Evolutionary conservation across 2,113 vertebrate species (phyloP).

Genomic region (Garra rufa): DNA sequence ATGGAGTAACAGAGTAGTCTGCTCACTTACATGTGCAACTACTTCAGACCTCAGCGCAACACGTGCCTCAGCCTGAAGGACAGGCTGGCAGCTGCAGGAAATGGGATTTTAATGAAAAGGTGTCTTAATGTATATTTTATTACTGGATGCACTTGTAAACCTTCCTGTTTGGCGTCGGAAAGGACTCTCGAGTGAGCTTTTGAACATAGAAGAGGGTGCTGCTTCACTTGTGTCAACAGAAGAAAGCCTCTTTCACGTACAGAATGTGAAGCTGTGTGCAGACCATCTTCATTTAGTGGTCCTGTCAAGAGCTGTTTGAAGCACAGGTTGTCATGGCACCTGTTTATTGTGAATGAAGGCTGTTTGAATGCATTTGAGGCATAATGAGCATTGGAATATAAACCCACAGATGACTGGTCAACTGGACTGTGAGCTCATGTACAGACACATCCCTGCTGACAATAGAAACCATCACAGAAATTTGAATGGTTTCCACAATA

Average conservation of each 20-base stretch:
- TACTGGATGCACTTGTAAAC: conserved; percentile 55
- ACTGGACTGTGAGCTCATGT: neutral
- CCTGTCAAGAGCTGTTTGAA: conserved; percentile 70
- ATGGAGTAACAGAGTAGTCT: neutral
- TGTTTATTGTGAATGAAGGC: conserved; percentile 54
- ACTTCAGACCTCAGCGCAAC: neutral
- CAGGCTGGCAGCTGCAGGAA: conserved; percentile 30
- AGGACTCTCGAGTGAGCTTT: conserved; percentile 54
- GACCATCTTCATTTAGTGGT: conserved; percentile 62
- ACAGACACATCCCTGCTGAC: neutral
- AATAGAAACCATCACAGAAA: no score
- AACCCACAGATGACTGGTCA: neutral
- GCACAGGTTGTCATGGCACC: conserved; percentile 71
- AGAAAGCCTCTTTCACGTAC: conserved; percentile 54
- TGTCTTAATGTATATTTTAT: conserved; percentile 65
- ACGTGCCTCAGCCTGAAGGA: neutral
- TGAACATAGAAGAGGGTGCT: conserved; percentile 52
- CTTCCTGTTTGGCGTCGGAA: conserved; percentile 51
- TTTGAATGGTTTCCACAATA: no score
- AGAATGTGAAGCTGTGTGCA: conserved; percentile 56
- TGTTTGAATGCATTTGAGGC: conserved; percentile 59
- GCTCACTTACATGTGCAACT: neutral
- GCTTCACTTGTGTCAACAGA: conserved; percentile 65
- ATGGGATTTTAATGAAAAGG: conserved; percentile 49
- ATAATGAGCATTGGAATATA: conserved; percentile 15